Conservation (phyloP, 2,888 invertebrate genomes). For the Cataglyphis rosenhaueri region DNA sequence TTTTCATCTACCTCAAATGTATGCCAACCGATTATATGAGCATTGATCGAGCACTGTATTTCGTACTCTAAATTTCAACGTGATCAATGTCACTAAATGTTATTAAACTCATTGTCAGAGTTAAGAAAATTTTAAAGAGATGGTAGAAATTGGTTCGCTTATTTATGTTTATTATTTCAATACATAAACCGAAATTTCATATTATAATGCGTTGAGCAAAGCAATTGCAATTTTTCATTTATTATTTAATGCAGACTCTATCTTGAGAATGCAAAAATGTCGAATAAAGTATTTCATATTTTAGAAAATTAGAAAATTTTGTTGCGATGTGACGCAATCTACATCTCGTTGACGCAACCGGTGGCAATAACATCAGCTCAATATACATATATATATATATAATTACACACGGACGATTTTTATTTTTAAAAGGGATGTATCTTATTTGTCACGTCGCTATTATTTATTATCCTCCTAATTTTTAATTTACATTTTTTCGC, state of each 20-base stretch:
- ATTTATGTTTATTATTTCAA: constrained; percentile 15
- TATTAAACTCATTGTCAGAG: background rate
- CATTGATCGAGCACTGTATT: constrained; percentile 2
- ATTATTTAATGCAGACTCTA: background rate
- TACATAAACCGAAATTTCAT: background rate
- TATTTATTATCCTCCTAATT: background rate
- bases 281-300: background rate
- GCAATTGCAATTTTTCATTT: background rate
- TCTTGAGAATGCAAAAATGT: background rate
- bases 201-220: background rate
- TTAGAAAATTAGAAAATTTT: background rate
- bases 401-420: background rate
- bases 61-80: background rate
- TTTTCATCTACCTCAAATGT: background rate
- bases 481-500: background rate
- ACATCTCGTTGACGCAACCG: background rate
- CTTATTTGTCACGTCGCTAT: background rate
- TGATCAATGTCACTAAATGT: background rate
- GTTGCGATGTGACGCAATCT: background rate
- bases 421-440: background rate
- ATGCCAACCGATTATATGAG: constrained; percentile 2
- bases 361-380: background rate
- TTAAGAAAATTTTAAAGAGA: background rate
- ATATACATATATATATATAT: background rate
- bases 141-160: background rate